Evolutionary conservation across 2,888 invertebrate species (phyloP).

Genomic region (Antheraea yamamai): DNA sequence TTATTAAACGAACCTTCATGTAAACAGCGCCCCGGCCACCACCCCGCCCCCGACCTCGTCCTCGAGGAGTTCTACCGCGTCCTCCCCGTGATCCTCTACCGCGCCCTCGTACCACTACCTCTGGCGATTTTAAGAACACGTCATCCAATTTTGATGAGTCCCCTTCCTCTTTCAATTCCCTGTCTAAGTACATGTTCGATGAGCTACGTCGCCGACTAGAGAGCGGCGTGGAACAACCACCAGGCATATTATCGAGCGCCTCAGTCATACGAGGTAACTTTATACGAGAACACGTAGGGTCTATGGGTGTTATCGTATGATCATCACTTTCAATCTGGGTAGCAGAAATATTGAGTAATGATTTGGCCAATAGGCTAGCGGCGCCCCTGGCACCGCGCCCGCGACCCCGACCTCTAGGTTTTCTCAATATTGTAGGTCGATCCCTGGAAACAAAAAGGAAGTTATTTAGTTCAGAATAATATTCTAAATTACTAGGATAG

Average conservation of each 20-base stretch:
- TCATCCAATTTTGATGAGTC: constrained; percentile 47
- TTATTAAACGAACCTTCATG: constrained; percentile 45
- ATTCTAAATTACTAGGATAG: not conserved
- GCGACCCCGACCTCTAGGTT: constrained; percentile 66
- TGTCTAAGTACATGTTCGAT: constrained; percentile 47
- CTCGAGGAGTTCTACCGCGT: constrained; percentile 50
- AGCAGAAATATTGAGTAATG: constrained; percentile 26
- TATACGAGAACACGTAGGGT: constrained; percentile 73
- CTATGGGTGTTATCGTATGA: constrained; percentile 42
- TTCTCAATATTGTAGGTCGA: constrained; percentile 62
- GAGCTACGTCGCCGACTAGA: constrained; percentile 59
- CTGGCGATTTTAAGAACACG: constrained; percentile 54
- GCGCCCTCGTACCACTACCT: constrained; percentile 33
- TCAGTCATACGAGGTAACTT: constrained; percentile 77
- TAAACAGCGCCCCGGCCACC: constrained; percentile 66
- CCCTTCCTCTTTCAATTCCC: constrained; percentile 50
- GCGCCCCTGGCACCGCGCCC: constrained; percentile 50
- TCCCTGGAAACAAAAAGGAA: constrained; percentile 52
- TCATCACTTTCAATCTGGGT: constrained; percentile 9
- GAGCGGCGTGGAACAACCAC: constrained; percentile 60
- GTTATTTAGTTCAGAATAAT: not conserved
- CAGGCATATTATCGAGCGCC: constrained; percentile 69
- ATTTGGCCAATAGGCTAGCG: constrained; percentile 11
- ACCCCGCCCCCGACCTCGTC: constrained; percentile 65
- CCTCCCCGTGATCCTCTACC: constrained; percentile 47